A percentile compares a stretch with the other conserved stretches of the same genome.
Evolutionary conservation across 2,113 vertebrate species (phyloP).

Genomic region (Nothocercus nigrocapillus): DNA sequence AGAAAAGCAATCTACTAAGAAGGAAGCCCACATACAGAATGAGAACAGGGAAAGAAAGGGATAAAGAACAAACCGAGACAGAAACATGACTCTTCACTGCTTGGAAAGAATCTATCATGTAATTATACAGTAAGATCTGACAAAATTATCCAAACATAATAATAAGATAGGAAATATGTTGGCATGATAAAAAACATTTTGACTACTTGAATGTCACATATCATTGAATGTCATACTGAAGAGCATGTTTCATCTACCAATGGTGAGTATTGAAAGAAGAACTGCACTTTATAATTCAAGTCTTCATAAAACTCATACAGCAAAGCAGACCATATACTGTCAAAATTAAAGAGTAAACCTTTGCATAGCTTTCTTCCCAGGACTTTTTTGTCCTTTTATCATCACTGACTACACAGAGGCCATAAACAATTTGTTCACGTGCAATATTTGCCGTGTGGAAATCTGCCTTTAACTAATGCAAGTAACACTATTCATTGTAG

Average conservation of each 20-base stretch:
- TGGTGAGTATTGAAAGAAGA: background rate
- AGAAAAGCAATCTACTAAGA: background rate
- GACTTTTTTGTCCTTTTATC: background rate
- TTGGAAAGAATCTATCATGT: background rate
- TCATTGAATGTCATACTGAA: background rate
- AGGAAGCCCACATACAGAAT: background rate
- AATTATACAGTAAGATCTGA: background rate
- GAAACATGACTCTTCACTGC: background rate
- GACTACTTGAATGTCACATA: background rate
- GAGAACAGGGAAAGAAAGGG: background rate
- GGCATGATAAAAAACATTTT: background rate
- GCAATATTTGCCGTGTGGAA: constrained; percentile 18
- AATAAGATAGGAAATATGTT: background rate
- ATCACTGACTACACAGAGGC: background rate
- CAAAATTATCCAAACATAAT: background rate
- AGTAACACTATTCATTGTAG: background rate
- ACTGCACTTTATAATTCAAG: background rate
- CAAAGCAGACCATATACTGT: background rate
- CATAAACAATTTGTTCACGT: constrained; percentile 7
- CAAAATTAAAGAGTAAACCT: constrained; percentile 34
- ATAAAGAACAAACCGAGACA: background rate
- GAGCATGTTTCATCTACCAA: background rate
- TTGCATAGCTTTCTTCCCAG: background rate
- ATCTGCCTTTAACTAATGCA: background rate
- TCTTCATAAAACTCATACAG: background rate